Evolutionary conservation across 1,140 invertebrate genomes (phyloP), one percentile per base, ranked within the genome.

Genomic region (Phymorhynchus buccinoides): DNA sequence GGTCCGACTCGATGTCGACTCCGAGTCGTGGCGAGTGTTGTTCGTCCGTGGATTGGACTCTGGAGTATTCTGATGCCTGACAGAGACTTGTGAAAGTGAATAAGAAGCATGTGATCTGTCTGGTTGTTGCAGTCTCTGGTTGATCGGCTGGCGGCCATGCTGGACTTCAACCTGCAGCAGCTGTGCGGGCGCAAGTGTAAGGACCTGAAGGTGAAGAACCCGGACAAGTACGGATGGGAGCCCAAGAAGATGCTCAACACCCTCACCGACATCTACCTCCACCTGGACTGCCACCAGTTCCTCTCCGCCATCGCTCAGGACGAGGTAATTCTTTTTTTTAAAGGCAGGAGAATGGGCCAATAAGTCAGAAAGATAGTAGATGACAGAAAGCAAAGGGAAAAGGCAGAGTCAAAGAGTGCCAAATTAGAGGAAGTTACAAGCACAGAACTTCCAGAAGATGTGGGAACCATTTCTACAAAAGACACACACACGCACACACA

Each of bases 111-210:
- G 48, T 9, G 22, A 52, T 71, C 12, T 71, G 68, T 71, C 30
- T 71, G 68, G 30, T n/a, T 35, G 48, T 66, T n/a, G 32, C 85
- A 94, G 91, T 93, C 99, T 94, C 94, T 99, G 73, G 97, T 97
- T 30, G 97, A 97, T 90, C 95, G 98, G 68, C 95, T 99, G 27
- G 97, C 98, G 83, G 97, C 98, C 75, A 99, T 99, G 98, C 94
- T 99, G 79, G 99, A 99, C 94, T 99, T 98, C 93, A 99, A 99
- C 94, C 94, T 99, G 62, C 96, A 98, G 91, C 97, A 99, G 92
- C 94, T 99, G n/a, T 98, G 97, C 92, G 98, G 98, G 3, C 96
- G 97, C 42, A 99, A 99, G 93, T 99, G 98, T 94, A 98, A 98
- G 92, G 98, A 99, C 94, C 94, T 99, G 44, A 99, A 99, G 95